phyloP scores from a whole-genome alignment of 2,888 invertebrate genomes.

The Diadegma fenestrale region DNA sequence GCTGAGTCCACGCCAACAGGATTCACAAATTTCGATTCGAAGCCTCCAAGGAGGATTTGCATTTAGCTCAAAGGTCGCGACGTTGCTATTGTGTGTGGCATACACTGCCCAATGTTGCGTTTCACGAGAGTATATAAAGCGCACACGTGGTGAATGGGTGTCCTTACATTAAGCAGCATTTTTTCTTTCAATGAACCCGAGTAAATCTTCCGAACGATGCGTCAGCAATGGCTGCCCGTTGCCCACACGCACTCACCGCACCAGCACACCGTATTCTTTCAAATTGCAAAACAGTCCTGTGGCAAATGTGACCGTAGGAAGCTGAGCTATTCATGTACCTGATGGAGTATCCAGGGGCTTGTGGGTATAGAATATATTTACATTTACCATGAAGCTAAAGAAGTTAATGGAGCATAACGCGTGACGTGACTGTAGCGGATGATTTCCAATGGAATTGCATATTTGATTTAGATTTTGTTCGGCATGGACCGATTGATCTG shows the following conservation, averaged over 20 bases:
- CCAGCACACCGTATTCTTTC: constrained; percentile 8
- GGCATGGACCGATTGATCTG: neutral
- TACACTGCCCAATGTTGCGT: constrained; percentile 5
- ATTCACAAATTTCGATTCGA: constrained; percentile 56
- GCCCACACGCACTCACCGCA: constrained; percentile 40
- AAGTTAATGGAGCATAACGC: constrained; percentile 13
- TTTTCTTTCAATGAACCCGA: constrained; percentile 53
- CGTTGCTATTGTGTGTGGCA: constrained; percentile 38
- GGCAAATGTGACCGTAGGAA: constrained; percentile 21
- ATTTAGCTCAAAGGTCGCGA: constrained; percentile 49
- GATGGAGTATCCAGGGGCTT: constrained; percentile 16
- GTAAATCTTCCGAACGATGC: constrained; percentile 59
- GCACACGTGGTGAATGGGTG: constrained; percentile 55
- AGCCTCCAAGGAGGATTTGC: constrained; percentile 61
- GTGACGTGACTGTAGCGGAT: neutral
- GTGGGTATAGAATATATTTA: constrained; percentile 16
- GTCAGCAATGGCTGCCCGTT: constrained; percentile 33
- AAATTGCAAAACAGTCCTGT: constrained; percentile 30
- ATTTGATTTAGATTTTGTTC: neutral
- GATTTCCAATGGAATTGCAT: neutral
- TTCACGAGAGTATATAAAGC: neutral
- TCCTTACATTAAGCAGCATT: constrained; percentile 56
- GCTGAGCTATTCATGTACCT: neutral
- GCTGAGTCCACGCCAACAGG: constrained; percentile 41
- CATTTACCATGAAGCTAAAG: neutral